phyloP scores from a whole-genome alignment of 2,113 vertebrate species.

The Notarius lentiginosus region DNA sequence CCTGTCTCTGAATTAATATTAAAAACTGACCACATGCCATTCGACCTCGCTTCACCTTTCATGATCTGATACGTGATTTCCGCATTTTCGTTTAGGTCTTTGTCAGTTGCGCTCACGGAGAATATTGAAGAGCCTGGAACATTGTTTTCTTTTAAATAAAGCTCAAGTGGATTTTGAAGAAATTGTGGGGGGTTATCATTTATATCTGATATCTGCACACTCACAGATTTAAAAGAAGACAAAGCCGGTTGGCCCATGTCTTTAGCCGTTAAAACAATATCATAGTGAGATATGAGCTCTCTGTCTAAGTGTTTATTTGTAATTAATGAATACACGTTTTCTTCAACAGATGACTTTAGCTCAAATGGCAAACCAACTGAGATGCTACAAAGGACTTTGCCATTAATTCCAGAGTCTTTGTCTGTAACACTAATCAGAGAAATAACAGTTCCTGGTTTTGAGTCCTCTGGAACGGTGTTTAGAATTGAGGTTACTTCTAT shows the following conservation, averaged over 20 bases:
- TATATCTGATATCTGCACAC: conserved; percentile 53
- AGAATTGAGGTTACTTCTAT: conserved; percentile 55
- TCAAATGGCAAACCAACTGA: conserved; percentile 64
- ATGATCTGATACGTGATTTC: conserved; percentile 57
- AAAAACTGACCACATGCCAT: conserved; percentile 50
- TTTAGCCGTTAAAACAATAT: conserved; percentile 57
- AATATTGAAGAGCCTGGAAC: conserved; percentile 49
- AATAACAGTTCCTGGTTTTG: conserved; percentile 67
- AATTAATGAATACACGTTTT: conserved; percentile 69
- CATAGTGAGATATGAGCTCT: conserved; percentile 62
- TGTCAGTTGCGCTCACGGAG: conserved; percentile 58
- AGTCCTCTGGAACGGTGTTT: conserved; percentile 59
- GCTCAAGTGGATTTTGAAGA: conserved; percentile 37
- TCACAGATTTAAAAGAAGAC: conserved; percentile 45
- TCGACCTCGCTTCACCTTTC: not conserved
- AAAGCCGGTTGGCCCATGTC: conserved; percentile 55
- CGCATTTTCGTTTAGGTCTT: conserved; percentile 60
- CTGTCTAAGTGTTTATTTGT: conserved; percentile 55
- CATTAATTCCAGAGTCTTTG: conserved; percentile 69
- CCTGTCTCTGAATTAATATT: conserved; percentile 60
- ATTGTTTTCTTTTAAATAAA: conserved; percentile 67
- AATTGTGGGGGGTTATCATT: conserved; percentile 61
- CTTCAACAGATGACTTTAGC: conserved; percentile 65
- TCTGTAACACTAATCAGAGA: conserved; percentile 69
- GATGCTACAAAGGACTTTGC: conserved; percentile 62